A percentile compares a stretch with the other conserved stretches of the same genome.
Conservation (phyloP, 2,797 vertebrate genomes). For the Podarcis siculus region DNA sequence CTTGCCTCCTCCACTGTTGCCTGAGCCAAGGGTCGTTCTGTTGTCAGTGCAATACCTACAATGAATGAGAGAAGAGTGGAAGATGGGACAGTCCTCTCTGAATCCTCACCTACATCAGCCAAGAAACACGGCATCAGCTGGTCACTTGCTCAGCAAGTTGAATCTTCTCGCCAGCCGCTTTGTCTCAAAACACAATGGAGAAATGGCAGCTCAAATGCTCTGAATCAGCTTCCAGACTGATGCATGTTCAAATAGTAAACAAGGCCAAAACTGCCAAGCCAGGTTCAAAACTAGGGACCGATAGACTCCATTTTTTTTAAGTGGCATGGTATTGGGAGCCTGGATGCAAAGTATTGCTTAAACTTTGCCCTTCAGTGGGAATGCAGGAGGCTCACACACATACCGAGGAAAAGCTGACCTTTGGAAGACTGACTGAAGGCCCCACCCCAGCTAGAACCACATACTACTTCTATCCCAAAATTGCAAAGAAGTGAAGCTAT, state of each 20-base stretch:
- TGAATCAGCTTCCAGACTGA: conserved; percentile 54
- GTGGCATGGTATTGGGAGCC: conserved; percentile 7
- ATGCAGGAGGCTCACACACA: conserved; percentile 65
- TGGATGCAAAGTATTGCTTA: conserved; percentile 46
- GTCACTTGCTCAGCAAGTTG: conserved; percentile 59
- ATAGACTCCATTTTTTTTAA: not conserved
- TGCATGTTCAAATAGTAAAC: conserved; percentile 40
- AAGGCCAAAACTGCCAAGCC: conserved; percentile 53
- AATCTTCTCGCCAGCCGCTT: conserved; percentile 60
- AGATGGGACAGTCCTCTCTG: conserved; percentile 56
- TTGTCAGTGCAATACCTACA: conserved; percentile 12
- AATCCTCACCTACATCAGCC: conserved; percentile 70
- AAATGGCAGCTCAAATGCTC: conserved; percentile 70
- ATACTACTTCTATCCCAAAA: conserved; percentile 60
- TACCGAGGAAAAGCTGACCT: conserved; percentile 64
- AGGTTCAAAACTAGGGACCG: conserved; percentile 56
- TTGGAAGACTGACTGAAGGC: conserved; percentile 67
- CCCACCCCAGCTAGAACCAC: conserved; percentile 67
- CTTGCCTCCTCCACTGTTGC: conserved; percentile 49
- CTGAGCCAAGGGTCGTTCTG: conserved; percentile 18
- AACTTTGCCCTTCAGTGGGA: conserved; percentile 76
- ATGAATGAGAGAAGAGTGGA: not conserved
- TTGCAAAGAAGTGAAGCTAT: conserved; percentile 48
- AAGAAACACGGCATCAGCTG: conserved; percentile 75
- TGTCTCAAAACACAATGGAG: conserved; percentile 63